Percentiles rank a stretch among this genome's conserved stretches.
Evolutionary conservation across 2,888 invertebrate genomes (phyloP).

Genomic region (Yponomeuta malinellus): DNA sequence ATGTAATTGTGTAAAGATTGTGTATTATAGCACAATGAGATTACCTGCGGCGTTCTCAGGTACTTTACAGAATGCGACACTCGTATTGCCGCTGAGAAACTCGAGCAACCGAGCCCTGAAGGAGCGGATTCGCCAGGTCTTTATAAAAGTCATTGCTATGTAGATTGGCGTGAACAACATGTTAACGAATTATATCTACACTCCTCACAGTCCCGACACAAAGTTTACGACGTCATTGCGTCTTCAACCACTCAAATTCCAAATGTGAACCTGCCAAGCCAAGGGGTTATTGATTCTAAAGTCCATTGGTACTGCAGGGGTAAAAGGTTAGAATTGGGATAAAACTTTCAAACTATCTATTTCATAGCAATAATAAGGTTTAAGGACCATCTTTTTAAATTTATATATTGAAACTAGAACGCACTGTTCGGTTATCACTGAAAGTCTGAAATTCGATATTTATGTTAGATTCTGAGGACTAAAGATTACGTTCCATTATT

Average conservation of each 20-base stretch:
- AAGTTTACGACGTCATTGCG: slow-evolving; percentile 6
- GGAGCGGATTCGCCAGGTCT: slow-evolving; percentile 85
- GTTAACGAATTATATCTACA: slow-evolving; percentile 23
- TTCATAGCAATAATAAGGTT: background rate
- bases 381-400: background rate
- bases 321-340: background rate
- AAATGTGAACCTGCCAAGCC: slow-evolving; percentile 21
- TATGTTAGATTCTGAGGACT: background rate
- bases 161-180: slow-evolving; percentile 90
- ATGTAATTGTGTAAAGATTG: background rate
- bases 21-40: background rate
- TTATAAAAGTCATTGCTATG: slow-evolving; percentile 88
- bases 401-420: background rate
- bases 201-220: slow-evolving; percentile 19
- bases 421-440: too few relatives aligned
- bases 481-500: background rate
- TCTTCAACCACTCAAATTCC: background rate
- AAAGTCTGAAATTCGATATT: too few relatives aligned
- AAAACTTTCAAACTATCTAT: background rate
- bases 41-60: slow-evolving; percentile 71
- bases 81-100: slow-evolving; percentile 74
- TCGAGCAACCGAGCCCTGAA: slow-evolving; percentile 81
- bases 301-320: slow-evolving; percentile 39
- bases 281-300: slow-evolving; percentile 65
- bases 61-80: slow-evolving; percentile 77